Evolutionary conservation across 1,140 invertebrate genomes (phyloP), one percentile per base, ranked within the genome.

Genomic region (Trialeurodes vaporariorum): DNA sequence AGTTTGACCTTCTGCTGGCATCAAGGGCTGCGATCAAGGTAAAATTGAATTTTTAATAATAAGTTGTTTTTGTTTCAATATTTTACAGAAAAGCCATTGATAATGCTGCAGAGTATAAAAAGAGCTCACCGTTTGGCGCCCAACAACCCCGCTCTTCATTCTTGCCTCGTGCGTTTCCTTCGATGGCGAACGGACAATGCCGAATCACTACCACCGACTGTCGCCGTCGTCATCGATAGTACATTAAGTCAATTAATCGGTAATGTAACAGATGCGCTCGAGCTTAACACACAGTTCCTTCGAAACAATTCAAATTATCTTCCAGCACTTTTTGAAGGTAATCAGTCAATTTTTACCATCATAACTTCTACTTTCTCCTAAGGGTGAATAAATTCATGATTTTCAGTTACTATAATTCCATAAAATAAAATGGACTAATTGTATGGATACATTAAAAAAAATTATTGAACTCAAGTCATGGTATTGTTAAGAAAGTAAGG

Each of bases 41-140:
- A n/a, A n/a, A n/a, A n/a, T n/a, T n/a, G n/a, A n/a, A n/a, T n/a
- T n/a, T n/a, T n/a, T n/a, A n/a, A n/a, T n/a, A n/a, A n/a, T n/a
- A n/a, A n/a, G n/a, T n/a, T n/a, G n/a, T n/a, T n/a, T n/a, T n/a
- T n/a, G n/a, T n/a, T n/a, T n/a, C n/a, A 17, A 49, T 49, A 49
- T 63, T 64, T 69, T 71, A 2, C 78, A 90, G 87, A 85, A 73
- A 89, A 89, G 76, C 85, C 87, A 59, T 80, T 95, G 61, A 79
- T 96, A 61, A 94, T 95, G 92, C 79, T 94, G 65, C 91, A 94
- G 79, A 93, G 91, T 70, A 85, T 97, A 74, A 95, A 93, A 77
- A 84, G 94, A 61, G 93, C 93, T 61, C 84, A 87, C 76, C 82
- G 82, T 58, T 75, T 96, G 67, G 84, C 91, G 75, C 76, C 84